Conservation (phyloP, 2,888 invertebrate genomes). For the Cheilosia vulpina region DNA sequence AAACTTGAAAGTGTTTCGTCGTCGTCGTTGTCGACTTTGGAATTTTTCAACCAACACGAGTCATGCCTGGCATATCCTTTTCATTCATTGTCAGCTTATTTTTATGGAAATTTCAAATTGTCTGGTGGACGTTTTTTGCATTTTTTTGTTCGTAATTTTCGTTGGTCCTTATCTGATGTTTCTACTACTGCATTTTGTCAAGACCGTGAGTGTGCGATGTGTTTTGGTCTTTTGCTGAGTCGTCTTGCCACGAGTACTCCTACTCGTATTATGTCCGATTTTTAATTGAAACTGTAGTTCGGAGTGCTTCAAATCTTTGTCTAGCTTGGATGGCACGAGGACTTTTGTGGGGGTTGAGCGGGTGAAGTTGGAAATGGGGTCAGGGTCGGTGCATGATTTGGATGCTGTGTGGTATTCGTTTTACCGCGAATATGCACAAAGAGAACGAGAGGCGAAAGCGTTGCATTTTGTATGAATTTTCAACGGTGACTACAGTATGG, state of each 20-base stretch:
- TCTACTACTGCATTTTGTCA: constrained; percentile 28
- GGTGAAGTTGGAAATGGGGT: constrained; percentile 56
- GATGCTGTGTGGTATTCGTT: constrained; percentile 55
- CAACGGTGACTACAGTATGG: constrained; percentile 52
- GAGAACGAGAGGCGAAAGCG: constrained; percentile 13
- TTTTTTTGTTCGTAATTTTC: neutral
- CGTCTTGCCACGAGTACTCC: constrained; percentile 49
- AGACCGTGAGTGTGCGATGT: neutral
- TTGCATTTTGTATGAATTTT: constrained; percentile 60
- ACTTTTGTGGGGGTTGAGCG: neutral
- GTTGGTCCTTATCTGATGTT: constrained; percentile 11
- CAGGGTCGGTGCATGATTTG: constrained; percentile 64
- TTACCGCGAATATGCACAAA: constrained; percentile 63
- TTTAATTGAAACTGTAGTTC: constrained; percentile 67
- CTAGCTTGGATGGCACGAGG: constrained; percentile 17
- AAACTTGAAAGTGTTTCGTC: constrained; percentile 67
- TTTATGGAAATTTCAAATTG: constrained; percentile 74
- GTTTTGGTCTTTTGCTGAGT: constrained; percentile 53
- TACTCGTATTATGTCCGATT: constrained; percentile 59
- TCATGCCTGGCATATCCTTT: constrained; percentile 68
- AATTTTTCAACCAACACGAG: constrained; percentile 28
- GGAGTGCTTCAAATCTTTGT: constrained; percentile 32
- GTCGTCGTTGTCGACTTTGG: constrained; percentile 24
- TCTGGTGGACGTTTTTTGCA: constrained; percentile 51
- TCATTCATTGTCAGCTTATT: constrained; percentile 74